A percentile compares a stretch with the other conserved stretches of the same genome.
These are phyloP conservation scores for Nesidiocoris tenuis DNA, from an alignment of 2,888 invertebrate genomes.

Conservation along the genomic window DNA sequence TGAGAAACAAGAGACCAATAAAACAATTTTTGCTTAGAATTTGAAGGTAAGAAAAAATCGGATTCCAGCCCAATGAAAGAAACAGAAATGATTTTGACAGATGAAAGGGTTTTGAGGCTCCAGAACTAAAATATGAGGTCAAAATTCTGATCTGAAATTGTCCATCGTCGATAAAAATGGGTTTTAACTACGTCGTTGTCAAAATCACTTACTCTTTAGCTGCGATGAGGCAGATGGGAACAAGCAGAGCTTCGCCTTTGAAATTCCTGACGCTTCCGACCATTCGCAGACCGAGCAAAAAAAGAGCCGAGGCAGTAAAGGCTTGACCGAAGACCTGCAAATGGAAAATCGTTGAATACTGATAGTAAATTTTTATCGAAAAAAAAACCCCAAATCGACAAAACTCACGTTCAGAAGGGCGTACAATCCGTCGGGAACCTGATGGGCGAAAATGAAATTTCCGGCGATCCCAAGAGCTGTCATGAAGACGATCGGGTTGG, in stretches of 20 bases:
- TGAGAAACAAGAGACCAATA: too few relatives aligned
- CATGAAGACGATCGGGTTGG: slow-evolving; percentile 90
- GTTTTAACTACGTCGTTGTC: not conserved
- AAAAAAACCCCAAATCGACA: not conserved
- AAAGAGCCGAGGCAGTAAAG: slow-evolving; percentile 88
- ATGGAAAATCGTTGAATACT: not conserved
- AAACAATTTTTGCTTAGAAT: too few relatives aligned
- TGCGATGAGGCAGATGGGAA: slow-evolving; percentile 83
- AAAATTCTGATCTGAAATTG: not conserved
- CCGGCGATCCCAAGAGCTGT: slow-evolving; percentile 86
- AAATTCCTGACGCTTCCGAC: slow-evolving; percentile 83
- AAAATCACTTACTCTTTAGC: slow-evolving; percentile 74
- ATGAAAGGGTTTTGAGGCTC: not conserved
- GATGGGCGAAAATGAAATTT: slow-evolving; percentile 76
- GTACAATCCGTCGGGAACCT: slow-evolving; percentile 71
- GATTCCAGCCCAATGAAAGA: too few relatives aligned
- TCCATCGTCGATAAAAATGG: not conserved
- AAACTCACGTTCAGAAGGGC: slow-evolving; percentile 70
- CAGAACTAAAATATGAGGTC: not conserved
- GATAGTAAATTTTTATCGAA: too few relatives aligned
- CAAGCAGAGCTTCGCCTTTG: slow-evolving; percentile 73
- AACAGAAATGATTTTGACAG: not conserved
- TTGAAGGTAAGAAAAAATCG: too few relatives aligned
- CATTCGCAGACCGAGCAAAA: slow-evolving; percentile 86
- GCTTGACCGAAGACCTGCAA: slow-evolving; percentile 75